Evolutionary conservation across 2,888 invertebrate genomes (phyloP), one percentile per base, ranked within the genome.

Genomic region (Periphyllus acericola): DNA sequence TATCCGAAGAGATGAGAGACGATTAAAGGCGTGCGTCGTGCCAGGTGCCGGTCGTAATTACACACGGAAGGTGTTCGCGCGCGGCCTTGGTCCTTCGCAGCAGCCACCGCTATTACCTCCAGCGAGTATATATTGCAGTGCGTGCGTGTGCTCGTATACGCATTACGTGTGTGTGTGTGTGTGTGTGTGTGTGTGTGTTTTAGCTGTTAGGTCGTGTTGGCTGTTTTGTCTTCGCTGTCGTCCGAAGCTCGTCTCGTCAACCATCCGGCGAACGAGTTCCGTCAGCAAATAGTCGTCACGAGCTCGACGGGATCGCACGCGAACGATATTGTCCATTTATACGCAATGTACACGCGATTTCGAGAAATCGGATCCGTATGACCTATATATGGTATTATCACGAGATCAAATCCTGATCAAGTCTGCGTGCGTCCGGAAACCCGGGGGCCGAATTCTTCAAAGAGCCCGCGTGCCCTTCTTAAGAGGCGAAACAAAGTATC

Each of bases 31-130:
- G 55, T 71, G 17, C 72, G 86, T 86, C 79, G 79, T 86, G 79
- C 79, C 78, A 86, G 86, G 79, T 86, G 86, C 86, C 29, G 55
- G 52, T 55, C 36, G 71, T 86, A 79, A 79, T 79, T 79, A 86
- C 36, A 19, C 75, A 8, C 55, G 85, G 68, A 71, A 85, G 85
- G 85, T 85, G 85, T 85, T 85, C n/a, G 78, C 34, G 68, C n/a
- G 34, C 29, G 76, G n/a, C 85, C 85, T 85, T 79, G 85, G 78
- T 85, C 76, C 40, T 55, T 68, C 8, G 55, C 74, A n/a, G 36
- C 74, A 36, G n/a, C 71, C 19, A 34, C 11, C 36, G 19, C 34
- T 17, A 21, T 76, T 84, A 68, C 71, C 52, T 52, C 71, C 36
- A 36, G 46, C 76, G 85, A 78, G 36, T 36, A 36, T 36, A 60